phyloP scores from a whole-genome alignment of 2,113 vertebrate genomes.

The human (Homo sapiens) region DNA sequence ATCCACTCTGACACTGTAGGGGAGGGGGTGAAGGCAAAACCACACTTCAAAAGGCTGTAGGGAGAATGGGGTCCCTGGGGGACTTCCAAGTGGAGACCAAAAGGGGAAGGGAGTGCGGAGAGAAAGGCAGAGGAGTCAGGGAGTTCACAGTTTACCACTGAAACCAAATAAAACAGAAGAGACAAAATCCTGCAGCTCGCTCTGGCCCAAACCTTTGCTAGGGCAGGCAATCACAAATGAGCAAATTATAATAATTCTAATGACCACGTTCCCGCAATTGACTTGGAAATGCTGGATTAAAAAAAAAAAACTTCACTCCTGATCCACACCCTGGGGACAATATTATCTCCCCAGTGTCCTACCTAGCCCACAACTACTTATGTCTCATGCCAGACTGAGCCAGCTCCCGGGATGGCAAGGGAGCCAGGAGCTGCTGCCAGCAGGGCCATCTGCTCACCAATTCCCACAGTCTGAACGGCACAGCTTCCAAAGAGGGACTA shows the following conservation, averaged over 20 bases:
- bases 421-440: conserved; percentile 48
- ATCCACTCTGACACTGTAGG: fast-evolving
- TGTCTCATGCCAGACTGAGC: not conserved
- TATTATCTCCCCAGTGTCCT: not conserved
- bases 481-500: not conserved
- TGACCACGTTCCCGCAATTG: not conserved
- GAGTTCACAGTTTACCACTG: not conserved
- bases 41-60: not conserved
- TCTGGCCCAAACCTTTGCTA: not conserved
- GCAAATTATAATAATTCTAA: not conserved
- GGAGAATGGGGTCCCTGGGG: not conserved
- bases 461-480: conserved; percentile 47
- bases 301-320: not conserved
- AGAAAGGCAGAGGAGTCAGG: not conserved
- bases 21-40: not conserved
- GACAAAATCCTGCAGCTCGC: not conserved
- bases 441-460: conserved; percentile 36
- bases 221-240: not conserved
- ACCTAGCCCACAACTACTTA: not conserved
- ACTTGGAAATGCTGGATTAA: not conserved
- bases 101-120: not conserved
- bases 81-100: not conserved
- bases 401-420: not conserved
- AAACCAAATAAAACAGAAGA: not conserved
- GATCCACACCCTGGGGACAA: not conserved